A percentile compares a stretch with the other conserved stretches of the same genome.
Conservation (phyloP, 2,113 vertebrate genomes). For the Piprites chloris region DNA sequence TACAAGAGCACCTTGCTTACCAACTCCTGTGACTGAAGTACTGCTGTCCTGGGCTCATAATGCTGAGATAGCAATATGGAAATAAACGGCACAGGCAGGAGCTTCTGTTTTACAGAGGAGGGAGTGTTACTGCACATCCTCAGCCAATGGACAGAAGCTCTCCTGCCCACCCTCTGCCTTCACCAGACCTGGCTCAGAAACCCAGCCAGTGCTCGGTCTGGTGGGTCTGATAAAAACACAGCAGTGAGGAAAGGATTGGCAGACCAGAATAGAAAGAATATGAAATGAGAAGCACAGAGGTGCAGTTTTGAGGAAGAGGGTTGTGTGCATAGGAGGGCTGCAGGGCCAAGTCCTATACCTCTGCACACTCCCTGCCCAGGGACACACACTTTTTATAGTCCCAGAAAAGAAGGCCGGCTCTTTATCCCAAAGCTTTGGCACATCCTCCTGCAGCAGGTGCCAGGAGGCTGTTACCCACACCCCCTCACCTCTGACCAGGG, state of each 20-base stretch:
- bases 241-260: not conserved
- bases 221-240: not conserved
- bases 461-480: not conserved
- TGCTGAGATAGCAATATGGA: not conserved
- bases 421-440: not conserved
- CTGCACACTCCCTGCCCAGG: not conserved
- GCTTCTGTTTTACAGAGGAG: not conserved
- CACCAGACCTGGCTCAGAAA: not conserved
- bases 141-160: not conserved
- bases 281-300: not conserved
- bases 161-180: fast-evolving
- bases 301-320: not conserved
- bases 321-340: not conserved
- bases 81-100: not conserved
- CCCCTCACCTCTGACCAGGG: conserved; percentile 84
- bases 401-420: not conserved
- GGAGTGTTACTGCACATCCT: not conserved
- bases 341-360: not conserved
- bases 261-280: not conserved
- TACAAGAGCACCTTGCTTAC: not conserved
- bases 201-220: not conserved
- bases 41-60: not conserved
- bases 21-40: not conserved
- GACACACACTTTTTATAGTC: not conserved
- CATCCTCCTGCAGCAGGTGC: not conserved